phyloP scores from a whole-genome alignment of 1,140 invertebrate genomes.

The Dinoponera quadriceps region DNA sequence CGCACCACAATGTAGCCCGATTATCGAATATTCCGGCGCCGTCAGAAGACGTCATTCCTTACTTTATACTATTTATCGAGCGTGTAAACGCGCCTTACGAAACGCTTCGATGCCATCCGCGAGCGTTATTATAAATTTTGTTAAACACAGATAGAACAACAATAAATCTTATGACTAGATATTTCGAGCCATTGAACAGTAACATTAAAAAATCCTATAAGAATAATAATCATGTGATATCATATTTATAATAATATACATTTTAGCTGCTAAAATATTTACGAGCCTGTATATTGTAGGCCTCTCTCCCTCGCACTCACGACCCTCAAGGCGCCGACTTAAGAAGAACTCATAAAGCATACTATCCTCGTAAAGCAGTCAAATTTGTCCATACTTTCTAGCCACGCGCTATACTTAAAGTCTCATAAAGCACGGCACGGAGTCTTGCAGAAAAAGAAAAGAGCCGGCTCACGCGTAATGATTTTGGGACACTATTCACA shows the following conservation, averaged over 20 bases:
- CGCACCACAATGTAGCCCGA: constrained; percentile 18
- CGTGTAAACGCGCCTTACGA: neutral
- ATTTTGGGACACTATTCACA: constrained; percentile 28
- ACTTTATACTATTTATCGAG: constrained; percentile 33
- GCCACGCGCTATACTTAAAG: constrained; percentile 68
- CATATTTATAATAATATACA: neutral
- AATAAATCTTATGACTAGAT: no score
- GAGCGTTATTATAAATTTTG: neutral
- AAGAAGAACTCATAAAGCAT: neutral
- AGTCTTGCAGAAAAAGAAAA: constrained; percentile 8
- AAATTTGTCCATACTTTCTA: constrained; percentile 74
- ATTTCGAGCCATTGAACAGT: neutral
- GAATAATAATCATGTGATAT: no score
- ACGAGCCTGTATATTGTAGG: neutral
- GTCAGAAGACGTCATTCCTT: constrained; percentile 22
- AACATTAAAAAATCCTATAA: neutral
- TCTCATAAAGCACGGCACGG: constrained; percentile 68
- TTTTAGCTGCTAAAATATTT: neutral
- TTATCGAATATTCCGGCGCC: constrained; percentile 33
- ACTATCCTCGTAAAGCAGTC: constrained; percentile 73
- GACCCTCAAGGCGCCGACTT: neutral
- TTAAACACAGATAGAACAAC: neutral
- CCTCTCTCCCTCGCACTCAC: no score
- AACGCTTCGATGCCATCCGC: neutral
- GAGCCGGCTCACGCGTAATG: constrained; percentile 52